These are phyloP conservation scores for Ellobius talpinus DNA, from an alignment of 2,113 vertebrate genomes.

Conservation along the genomic window DNA sequence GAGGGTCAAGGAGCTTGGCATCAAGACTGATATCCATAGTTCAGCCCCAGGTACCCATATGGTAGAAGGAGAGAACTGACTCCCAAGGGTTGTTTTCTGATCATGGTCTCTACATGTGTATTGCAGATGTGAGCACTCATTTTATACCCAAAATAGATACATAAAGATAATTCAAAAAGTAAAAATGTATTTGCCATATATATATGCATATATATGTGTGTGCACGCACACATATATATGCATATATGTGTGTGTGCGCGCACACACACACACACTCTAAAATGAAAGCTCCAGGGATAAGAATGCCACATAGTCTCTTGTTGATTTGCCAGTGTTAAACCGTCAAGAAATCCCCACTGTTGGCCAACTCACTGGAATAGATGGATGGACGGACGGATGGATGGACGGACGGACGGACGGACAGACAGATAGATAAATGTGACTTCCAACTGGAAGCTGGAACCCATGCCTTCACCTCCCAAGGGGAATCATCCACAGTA, in stretches of 20 bases:
- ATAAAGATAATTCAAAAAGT: background rate
- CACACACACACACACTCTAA: background rate
- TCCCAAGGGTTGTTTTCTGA: too few species aligned
- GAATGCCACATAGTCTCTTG: background rate
- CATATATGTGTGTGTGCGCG: background rate
- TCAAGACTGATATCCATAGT: background rate
- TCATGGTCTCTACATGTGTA: too few species aligned
- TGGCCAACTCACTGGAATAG: background rate
- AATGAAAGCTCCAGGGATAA: background rate
- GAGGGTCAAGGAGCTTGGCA: background rate
- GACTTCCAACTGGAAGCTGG: background rate
- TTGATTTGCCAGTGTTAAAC: background rate
- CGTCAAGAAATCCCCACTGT: background rate
- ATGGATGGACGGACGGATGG: background rate
- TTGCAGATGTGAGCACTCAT: background rate
- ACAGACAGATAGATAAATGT: background rate
- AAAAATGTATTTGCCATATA: background rate
- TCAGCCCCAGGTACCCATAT: too few species aligned
- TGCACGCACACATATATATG: background rate
- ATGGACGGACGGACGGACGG: background rate
- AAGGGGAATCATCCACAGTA: background rate
- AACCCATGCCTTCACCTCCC: too few species aligned
- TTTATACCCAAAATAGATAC: background rate
- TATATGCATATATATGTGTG: background rate
- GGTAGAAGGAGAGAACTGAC: background rate